A percentile compares a stretch with the other conserved stretches of the same genome.
Conservation (phyloP, 2,797 vertebrate species). For the Jordanella pulchra region DNA sequence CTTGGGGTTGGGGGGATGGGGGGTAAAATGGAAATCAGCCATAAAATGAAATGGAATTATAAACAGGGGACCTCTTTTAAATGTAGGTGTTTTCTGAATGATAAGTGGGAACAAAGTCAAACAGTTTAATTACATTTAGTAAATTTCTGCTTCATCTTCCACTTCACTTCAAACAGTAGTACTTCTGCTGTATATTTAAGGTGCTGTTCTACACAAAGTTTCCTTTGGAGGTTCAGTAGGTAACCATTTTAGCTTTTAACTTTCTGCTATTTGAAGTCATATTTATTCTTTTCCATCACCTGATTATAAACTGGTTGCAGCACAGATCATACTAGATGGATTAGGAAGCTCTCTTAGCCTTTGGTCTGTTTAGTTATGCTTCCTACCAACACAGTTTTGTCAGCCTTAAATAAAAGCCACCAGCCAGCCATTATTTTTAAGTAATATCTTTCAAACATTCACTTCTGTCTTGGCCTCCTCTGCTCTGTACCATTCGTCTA, state of each 20-base stretch:
- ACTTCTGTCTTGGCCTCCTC: not conserved
- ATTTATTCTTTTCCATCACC: constrained; percentile 20
- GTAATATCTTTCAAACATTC: not conserved
- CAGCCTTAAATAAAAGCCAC: not conserved
- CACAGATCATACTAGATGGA: constrained; percentile 41
- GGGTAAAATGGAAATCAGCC: too few species aligned
- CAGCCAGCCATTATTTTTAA: constrained; percentile 2
- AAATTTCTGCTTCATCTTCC: too few species aligned
- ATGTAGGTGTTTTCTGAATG: too few species aligned
- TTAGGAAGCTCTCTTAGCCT: constrained; percentile 31
- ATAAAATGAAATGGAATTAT: not conserved
- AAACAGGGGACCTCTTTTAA: not conserved
- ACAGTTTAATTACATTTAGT: too few species aligned
- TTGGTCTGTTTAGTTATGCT: constrained; percentile 10
- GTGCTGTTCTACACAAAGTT: constrained; percentile 1
- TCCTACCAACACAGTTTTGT: constrained; percentile 4
- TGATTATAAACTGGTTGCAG: constrained; percentile 28
- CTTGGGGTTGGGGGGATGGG: too few species aligned
- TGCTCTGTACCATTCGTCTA: constrained; percentile 26
- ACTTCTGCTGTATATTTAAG: not conserved
- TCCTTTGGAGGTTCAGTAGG: constrained; percentile 3
- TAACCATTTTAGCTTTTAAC: constrained; percentile 15
- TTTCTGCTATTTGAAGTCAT: not conserved
- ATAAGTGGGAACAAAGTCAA: too few species aligned
- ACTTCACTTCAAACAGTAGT: not conserved